Base-by-base conservation (phyloP, 2,797 vertebrate species). In the Melopsittacus undulatus region DNA sequence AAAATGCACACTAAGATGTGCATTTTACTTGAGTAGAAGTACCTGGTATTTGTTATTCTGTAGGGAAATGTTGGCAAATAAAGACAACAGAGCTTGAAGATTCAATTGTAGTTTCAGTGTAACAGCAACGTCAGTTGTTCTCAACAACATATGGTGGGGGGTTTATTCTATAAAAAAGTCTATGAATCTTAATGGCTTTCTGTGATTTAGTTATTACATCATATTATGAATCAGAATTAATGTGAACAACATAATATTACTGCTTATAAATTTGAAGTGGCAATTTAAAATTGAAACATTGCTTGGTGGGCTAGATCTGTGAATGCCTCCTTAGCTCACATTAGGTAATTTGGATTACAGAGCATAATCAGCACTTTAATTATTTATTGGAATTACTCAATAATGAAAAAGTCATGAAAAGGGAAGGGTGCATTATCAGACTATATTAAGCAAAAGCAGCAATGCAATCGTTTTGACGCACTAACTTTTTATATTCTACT, bases 211-310 rank as follows among this genome's bases (percentile, higher is more conserved):
- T 89, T 94, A 92, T 97, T 95, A 79, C 64, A 95, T 91, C 85
- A 94, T 69, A 94, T 94, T 97, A 92, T 89, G 96, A 96, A 95
- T 94, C 74, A 95, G 87, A 96, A 97, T 96, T 92, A 96, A 92
- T 87, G 74, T 96, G 91, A 95, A 95, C 7, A 92, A 92, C 88
- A 94, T 80, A 97, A 92, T 97, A 96, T 96, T 93, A 96, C 86
- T 95, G 51, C 87, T 87, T 92, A 73, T 29, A 72, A 90, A 89
- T 83, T 32, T 69, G n/a, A 89, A 92, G 75, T 78, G 89, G 56
- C 36, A 80, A 80, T 89, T 95, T 57, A 68, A 27, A 89, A 67
- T 80, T 77, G 87, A 93, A 95, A 80, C 11, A 14, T 40, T 86
- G n/a, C 62, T 91, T 78, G 38, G 42, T 61, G 74, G 52, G 45